phyloP scores from a whole-genome alignment of 2,888 invertebrate genomes.

The Ennomos quercinarius region DNA sequence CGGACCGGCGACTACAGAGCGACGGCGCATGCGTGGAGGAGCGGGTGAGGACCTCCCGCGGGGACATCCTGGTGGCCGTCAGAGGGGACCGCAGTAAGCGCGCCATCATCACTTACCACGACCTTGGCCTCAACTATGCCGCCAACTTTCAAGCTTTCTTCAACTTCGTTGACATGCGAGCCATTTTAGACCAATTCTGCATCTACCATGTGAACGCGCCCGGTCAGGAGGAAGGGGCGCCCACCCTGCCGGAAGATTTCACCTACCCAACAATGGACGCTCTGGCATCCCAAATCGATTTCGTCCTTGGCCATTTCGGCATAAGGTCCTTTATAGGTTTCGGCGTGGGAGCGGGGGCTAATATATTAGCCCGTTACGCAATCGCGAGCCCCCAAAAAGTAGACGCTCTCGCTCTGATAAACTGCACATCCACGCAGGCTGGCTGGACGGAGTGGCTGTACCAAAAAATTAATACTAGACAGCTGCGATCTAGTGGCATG shows the following conservation, averaged over 20 bases:
- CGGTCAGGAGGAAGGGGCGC: constrained; percentile 98
- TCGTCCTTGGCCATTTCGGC: constrained; percentile 95
- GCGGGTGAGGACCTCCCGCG: constrained; percentile 95
- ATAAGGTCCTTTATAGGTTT: constrained; percentile 97
- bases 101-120: constrained; percentile 98
- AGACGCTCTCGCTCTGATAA: constrained; percentile 96
- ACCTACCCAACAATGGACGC: constrained; percentile 99
- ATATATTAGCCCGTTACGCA: constrained; percentile 96
- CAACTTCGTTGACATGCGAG: constrained; percentile 96
- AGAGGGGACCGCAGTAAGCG: constrained; percentile 97
- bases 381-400: constrained; percentile 94
- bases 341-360: constrained; percentile 99
- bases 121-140: constrained; percentile 98
- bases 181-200: constrained; percentile 96
- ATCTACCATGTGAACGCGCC: constrained; percentile 99
- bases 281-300: constrained; percentile 94
- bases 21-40: constrained; percentile 86
- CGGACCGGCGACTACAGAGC: constrained; percentile 86
- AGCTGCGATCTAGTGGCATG: constrained; percentile 95
- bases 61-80: constrained; percentile 96
- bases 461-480: constrained; percentile 97
- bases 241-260: constrained; percentile 94
- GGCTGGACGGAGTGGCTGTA: constrained; percentile 99
- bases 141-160: constrained; percentile 98
- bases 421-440: constrained; percentile 96